Evolutionary conservation across 1,140 invertebrate genomes (phyloP).

Genomic region (Pseudomyrmex pallidus): DNA sequence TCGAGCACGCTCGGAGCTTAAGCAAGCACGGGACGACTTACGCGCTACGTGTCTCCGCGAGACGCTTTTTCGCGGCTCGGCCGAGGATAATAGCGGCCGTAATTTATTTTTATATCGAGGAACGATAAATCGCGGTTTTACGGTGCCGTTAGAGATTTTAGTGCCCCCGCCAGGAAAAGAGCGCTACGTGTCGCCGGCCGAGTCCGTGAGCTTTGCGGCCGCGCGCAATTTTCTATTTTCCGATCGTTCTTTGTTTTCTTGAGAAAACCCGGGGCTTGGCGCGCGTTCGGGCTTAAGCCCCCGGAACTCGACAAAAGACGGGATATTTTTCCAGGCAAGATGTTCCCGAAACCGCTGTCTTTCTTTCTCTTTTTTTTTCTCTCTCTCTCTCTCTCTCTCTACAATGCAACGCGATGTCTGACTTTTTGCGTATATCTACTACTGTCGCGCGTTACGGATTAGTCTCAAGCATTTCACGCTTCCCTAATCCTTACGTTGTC

Average conservation of each 20-base stretch:
- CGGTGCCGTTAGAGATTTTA: constrained; percentile 50
- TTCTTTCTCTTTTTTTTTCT: too few relatives aligned
- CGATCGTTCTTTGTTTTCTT: constrained; percentile 49
- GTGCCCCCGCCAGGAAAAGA: neutral
- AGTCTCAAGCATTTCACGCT: neutral
- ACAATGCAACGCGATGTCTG: neutral
- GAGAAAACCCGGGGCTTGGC: constrained; percentile 49
- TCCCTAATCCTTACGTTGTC: constrained; percentile 8
- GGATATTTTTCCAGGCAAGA: constrained; percentile 13
- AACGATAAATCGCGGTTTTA: constrained; percentile 53
- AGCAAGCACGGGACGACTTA: constrained; percentile 40
- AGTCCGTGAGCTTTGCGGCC: constrained; percentile 60
- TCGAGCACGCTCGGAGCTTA: constrained; percentile 9
- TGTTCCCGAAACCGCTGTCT: neutral
- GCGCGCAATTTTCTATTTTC: constrained; percentile 53
- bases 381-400: neutral
- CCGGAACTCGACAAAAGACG: constrained; percentile 11
- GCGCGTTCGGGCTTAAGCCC: constrained; percentile 53
- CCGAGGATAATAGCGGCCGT: constrained; percentile 36
- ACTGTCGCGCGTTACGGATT: constrained; percentile 16
- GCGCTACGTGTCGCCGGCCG: constrained; percentile 44
- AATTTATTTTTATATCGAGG: constrained; percentile 54
- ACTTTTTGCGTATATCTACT: constrained; percentile 23
- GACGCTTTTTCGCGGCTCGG: constrained; percentile 17
- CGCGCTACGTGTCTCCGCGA: constrained; percentile 21